Conservation (phyloP, 1,140 invertebrate species). For the Adoxophyes honmai region DNA sequence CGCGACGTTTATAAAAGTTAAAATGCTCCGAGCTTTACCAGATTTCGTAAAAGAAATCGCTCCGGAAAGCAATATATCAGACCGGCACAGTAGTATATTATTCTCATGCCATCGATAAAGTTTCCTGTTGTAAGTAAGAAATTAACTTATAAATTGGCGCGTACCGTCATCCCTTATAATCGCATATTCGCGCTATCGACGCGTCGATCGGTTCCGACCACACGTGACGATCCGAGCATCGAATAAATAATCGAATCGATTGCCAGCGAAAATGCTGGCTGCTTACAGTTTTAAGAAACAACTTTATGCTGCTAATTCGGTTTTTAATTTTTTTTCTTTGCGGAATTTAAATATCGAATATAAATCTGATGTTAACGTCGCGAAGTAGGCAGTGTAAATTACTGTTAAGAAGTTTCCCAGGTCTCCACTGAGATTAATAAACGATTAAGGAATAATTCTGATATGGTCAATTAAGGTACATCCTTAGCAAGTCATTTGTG, state of each 20-base stretch:
- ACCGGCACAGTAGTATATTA: no score
- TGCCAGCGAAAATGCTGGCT: constrained; percentile 1
- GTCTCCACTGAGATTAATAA: constrained; percentile 8
- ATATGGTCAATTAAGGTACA: constrained; percentile 4
- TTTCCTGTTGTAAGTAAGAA: constrained; percentile 6
- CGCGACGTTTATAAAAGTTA: no score
- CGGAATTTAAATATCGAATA: no score
- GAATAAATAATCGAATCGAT: constrained; percentile 14
- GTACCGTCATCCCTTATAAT: neutral
- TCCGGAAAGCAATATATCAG: no score
- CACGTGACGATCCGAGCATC: constrained; percentile 8
- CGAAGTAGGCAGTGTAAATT: neutral
- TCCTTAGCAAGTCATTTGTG: neutral
- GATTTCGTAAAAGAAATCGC: no score
- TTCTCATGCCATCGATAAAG: no score
- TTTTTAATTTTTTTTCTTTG: no score
- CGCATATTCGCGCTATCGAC: neutral
- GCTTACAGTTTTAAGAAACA: neutral
- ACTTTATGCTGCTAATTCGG: neutral
- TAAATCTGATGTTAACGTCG: no score
- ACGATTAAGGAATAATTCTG: constrained; percentile 4
- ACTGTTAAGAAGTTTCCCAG: neutral
- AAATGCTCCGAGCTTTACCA: no score
- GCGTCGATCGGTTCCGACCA: constrained; percentile 2
- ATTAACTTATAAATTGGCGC: constrained; percentile 10